Conservation (phyloP, 2,797 vertebrate species). For the Crenichthys baileyi region DNA sequence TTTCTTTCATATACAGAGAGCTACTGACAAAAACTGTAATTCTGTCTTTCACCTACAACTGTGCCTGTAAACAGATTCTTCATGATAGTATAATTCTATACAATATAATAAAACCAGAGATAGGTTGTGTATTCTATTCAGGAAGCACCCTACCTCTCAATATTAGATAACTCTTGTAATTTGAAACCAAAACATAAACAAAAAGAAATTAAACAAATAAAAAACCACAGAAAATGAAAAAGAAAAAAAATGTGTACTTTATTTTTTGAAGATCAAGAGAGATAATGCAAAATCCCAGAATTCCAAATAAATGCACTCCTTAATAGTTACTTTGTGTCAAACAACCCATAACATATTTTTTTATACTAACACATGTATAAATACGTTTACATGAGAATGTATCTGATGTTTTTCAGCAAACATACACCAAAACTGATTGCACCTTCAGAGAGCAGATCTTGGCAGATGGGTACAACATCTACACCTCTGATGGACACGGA, state of each 20-base stretch:
- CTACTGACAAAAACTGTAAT: not conserved
- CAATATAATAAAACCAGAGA: not conserved
- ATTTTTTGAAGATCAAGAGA: not conserved
- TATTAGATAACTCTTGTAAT: not conserved
- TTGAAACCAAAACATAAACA: not conserved
- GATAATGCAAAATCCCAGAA: not conserved
- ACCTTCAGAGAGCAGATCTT: conserved; percentile 90
- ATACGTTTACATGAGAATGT: not conserved
- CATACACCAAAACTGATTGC: conserved; percentile 87
- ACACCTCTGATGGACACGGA: conserved; percentile 83
- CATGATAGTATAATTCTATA: not conserved
- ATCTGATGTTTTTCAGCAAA: conserved; percentile 67
- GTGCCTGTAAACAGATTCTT: not conserved
- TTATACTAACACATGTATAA: not conserved
- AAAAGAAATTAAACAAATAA: not conserved
- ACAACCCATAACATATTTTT: not conserved
- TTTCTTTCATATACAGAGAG: not conserved
- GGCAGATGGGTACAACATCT: conserved; percentile 89
- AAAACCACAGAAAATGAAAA: not conserved
- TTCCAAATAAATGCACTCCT: not conserved
- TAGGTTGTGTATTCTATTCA: not conserved
- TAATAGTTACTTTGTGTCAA: not conserved
- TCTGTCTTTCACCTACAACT: not conserved
- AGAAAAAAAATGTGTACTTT: not conserved
- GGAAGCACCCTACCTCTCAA: not conserved